Conservation (phyloP, 1,140 invertebrate species). For the Lepidurus apus region DNA sequence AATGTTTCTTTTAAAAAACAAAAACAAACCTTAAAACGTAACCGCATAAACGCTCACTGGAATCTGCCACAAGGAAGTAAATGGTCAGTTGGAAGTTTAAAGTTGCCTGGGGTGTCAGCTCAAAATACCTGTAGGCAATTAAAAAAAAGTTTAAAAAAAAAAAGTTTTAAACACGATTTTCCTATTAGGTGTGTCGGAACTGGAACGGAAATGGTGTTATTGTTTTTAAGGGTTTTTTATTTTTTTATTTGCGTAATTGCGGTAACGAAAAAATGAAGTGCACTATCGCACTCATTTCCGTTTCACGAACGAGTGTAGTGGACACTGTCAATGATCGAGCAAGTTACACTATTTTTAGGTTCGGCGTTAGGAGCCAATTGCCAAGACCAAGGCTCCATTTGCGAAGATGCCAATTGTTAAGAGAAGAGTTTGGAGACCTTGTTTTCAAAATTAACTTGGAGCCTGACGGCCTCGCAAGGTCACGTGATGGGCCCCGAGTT, state of each 20-base stretch:
- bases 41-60: too few relatives aligned
- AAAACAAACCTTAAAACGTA: neutral
- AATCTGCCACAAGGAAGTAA: too few relatives aligned
- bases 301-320: neutral
- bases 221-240: too few relatives aligned
- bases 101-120: neutral
- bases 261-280: neutral
- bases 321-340: neutral
- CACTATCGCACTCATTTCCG: neutral
- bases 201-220: neutral
- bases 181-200: neutral
- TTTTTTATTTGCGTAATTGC: neutral
- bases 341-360: neutral
- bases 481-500: too few relatives aligned
- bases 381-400: neutral
- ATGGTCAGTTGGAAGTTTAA: too few relatives aligned
- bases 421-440: neutral
- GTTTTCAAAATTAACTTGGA: neutral
- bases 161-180: neutral
- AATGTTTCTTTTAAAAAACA: neutral
- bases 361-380: neutral
- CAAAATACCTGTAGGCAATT: neutral
- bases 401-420: neutral
- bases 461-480: conserved; percentile 2
- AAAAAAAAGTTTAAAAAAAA: neutral